phyloP scores from a whole-genome alignment of 2,888 invertebrate species.

The Biston betularia region DNA sequence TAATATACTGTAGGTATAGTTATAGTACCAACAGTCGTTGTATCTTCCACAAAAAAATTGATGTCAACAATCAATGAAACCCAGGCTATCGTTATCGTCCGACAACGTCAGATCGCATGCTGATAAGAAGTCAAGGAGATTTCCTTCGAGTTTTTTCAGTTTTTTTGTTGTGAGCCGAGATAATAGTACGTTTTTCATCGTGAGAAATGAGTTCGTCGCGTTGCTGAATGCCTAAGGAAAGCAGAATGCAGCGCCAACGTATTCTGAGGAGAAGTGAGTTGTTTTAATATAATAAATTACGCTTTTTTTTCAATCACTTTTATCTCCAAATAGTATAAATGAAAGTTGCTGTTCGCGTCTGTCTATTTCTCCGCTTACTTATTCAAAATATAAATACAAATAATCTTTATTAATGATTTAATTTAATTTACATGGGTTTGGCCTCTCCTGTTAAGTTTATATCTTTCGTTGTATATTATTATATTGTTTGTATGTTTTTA shows the following conservation, averaged over 20 bases:
- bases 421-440: too few species aligned
- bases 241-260: slow-evolving; percentile 61
- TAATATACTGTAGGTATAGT: not conserved
- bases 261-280: slow-evolving; percentile 64
- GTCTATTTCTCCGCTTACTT: too few species aligned
- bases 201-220: slow-evolving; percentile 59
- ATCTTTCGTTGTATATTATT: too few species aligned
- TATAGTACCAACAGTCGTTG: not conserved
- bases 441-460: too few species aligned
- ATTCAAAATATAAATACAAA: too few species aligned
- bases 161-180: slow-evolving; percentile 57
- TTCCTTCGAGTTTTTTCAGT: slow-evolving; percentile 57
- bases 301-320: too few species aligned
- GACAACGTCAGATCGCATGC: slow-evolving; percentile 62
- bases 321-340: too few species aligned
- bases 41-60: slow-evolving; percentile 11
- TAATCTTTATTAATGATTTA: too few species aligned
- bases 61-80: slow-evolving; percentile 47
- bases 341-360: too few species aligned
- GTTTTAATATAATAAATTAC: not conserved
- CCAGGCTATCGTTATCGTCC: slow-evolving; percentile 55
- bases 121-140: slow-evolving; percentile 61
- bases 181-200: slow-evolving; percentile 55
- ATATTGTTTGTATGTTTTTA: too few species aligned
- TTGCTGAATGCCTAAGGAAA: slow-evolving; percentile 31